Conservation (phyloP, 2,888 invertebrate genomes). For the Lochmaea capreae region DNA sequence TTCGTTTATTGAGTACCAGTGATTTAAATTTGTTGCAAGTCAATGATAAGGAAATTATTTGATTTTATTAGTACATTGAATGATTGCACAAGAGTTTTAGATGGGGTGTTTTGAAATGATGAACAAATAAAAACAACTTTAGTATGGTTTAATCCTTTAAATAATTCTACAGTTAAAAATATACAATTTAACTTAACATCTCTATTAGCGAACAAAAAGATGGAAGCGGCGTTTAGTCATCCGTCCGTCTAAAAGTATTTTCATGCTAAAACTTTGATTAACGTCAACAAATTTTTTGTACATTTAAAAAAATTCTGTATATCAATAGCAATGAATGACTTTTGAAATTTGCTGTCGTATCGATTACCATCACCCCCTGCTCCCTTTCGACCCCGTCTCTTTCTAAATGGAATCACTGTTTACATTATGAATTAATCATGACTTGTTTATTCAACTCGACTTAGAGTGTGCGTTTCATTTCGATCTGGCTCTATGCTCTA, state of each 20-base stretch:
- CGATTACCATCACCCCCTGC: constrained; percentile 10
- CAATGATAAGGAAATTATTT: constrained; percentile 34
- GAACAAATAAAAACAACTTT: not conserved
- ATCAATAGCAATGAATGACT: constrained; percentile 5
- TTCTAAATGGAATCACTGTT: constrained; percentile 53
- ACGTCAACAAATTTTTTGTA: no score
- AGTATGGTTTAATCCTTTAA: not conserved
- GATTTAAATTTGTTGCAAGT: constrained; percentile 23
- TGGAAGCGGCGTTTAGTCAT: no score
- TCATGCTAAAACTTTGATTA: no score
- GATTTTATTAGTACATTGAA: constrained; percentile 14
- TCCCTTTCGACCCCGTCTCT: constrained; percentile 31
- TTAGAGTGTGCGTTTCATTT: constrained; percentile 15
- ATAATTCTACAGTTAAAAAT: no score
- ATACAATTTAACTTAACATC: no score
- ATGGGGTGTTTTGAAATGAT: not conserved
- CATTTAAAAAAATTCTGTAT: no score
- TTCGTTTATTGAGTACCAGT: constrained; percentile 25
- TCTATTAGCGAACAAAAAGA: no score
- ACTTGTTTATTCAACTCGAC: constrained; percentile 49
- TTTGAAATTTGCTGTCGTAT: constrained; percentile 11
- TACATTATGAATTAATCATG: constrained; percentile 55
- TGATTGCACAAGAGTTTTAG: not conserved
- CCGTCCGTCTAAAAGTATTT: no score
- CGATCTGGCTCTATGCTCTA: not conserved